Percentiles rank a stretch among this genome's conserved stretches.
Evolutionary conservation across 2,888 invertebrate genomes (phyloP).

Genomic region (Dicyrtoma fusca): DNA sequence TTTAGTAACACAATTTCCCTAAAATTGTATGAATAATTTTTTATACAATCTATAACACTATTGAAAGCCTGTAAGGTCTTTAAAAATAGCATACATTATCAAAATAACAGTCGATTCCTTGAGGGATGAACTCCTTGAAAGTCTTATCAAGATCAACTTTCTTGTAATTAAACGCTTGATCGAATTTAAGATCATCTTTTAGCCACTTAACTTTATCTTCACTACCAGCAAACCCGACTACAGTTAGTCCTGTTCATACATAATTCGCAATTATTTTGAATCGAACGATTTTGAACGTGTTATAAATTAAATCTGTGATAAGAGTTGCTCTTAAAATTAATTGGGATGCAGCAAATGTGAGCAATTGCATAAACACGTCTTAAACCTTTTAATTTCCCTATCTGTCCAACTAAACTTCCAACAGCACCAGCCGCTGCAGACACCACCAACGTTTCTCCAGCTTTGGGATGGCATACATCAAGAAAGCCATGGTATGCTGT

Average conservation of each 20-base stretch:
- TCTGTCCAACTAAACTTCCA: constrained; percentile 76
- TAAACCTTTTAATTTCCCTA: constrained; percentile 73
- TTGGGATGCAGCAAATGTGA: neutral
- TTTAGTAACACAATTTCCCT: no score
- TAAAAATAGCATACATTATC: constrained; percentile 64
- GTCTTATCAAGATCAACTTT: constrained; percentile 60
- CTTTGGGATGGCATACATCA: constrained; percentile 71
- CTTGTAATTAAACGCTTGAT: constrained; percentile 74
- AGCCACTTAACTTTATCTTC: constrained; percentile 73
- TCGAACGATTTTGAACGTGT: neutral
- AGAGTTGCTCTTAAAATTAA: neutral
- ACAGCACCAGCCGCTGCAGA: constrained; percentile 65
- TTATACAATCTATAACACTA: no score
- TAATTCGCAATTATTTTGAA: neutral
- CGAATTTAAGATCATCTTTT: constrained; percentile 68
- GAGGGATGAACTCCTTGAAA: constrained; percentile 62
- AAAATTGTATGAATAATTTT: no score
- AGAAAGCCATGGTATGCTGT: constrained; percentile 76
- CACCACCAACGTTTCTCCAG: constrained; percentile 75
- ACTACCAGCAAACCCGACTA: constrained; percentile 73
- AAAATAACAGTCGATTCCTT: constrained; percentile 60
- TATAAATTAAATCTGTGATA: neutral
- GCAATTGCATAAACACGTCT: neutral
- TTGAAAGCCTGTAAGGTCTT: no score
- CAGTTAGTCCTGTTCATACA: constrained; percentile 63